phyloP scores from a whole-genome alignment of 2,113 vertebrate genomes.

The Sapajus apella region DNA sequence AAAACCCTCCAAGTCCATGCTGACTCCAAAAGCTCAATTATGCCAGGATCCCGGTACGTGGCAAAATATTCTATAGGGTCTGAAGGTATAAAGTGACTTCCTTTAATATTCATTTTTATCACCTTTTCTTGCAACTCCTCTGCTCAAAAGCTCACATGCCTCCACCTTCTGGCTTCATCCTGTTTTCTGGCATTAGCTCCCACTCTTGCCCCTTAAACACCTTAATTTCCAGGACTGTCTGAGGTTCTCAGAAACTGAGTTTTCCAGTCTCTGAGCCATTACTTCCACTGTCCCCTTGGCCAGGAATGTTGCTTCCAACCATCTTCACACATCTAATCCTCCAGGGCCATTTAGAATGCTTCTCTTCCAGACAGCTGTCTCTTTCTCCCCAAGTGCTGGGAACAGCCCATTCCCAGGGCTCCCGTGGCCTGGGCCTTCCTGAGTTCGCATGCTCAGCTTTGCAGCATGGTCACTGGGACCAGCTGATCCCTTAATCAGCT shows the following conservation, averaged over 20 bases:
- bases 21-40: not conserved
- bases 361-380: not conserved
- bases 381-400: not conserved
- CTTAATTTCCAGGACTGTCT: not conserved
- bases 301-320: accelerated
- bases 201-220: not conserved
- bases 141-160: not conserved
- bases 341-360: not conserved
- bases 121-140: not conserved
- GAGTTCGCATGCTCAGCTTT: not conserved
- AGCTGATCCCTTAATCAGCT: not conserved
- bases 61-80: not conserved
- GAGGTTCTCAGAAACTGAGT: not conserved
- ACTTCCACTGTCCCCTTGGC: not conserved
- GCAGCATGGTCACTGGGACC: not conserved
- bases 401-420: no score
- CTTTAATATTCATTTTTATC: not conserved
- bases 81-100: not conserved
- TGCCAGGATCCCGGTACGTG: accelerated
- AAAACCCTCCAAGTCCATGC: not conserved
- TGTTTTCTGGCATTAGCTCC: not conserved
- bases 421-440: not conserved
- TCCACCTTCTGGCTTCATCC: not conserved
- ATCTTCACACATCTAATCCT: not conserved
- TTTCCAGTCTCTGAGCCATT: not conserved